These are phyloP conservation scores for Drosophila nigromelanica DNA, from an alignment of 1,140 invertebrate species.

Conservation along the genomic window DNA sequence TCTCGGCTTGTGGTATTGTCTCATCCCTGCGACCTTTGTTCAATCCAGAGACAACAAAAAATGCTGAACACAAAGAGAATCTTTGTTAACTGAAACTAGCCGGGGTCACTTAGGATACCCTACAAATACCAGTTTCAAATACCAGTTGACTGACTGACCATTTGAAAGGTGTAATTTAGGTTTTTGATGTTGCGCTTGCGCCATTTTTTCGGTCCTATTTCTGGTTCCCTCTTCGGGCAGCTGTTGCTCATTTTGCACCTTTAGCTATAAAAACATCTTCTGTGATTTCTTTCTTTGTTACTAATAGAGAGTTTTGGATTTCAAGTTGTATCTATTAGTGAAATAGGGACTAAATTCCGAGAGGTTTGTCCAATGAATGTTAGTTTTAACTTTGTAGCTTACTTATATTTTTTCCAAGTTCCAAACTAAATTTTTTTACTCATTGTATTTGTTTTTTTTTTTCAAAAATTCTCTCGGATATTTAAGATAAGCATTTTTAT, in stretches of 20 bases:
- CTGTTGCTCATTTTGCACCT: conserved; percentile 64
- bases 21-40: conserved; percentile 51
- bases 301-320: not conserved
- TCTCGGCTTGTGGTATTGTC: conserved; percentile 78
- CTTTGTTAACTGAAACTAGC: conserved; percentile 57
- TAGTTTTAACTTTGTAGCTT: no score
- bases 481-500: no score
- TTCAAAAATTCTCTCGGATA: no score
- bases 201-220: conserved; percentile 20
- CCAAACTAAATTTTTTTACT: no score
- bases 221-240: conserved; percentile 4
- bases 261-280: conserved; percentile 23
- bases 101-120: conserved; percentile 56
- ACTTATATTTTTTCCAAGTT: no score
- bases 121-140: conserved; percentile 58
- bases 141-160: conserved; percentile 47
- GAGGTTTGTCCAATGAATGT: no score
- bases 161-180: conserved; percentile 78
- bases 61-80: conserved; percentile 18
- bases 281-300: conserved; percentile 8
- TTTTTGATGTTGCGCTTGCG: conserved; percentile 42
- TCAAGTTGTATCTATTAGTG: not conserved
- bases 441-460: no score
- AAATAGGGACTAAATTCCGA: not conserved
- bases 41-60: conserved; percentile 24